Conservation (phyloP, 2,888 invertebrate genomes). For the Digitonthophagus gazella region DNA sequence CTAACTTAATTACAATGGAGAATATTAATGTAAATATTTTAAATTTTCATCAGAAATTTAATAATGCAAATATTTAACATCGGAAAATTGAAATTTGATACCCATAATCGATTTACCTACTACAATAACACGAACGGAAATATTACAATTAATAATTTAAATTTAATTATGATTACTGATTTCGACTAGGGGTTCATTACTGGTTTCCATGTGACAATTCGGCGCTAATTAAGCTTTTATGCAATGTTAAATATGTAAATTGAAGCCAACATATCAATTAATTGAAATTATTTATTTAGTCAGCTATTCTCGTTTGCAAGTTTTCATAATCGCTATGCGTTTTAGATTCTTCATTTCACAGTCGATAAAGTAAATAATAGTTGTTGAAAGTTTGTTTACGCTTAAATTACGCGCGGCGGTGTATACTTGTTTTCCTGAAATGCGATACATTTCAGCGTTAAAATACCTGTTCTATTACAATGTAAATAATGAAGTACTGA, state of each 20-base stretch:
- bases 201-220: background rate
- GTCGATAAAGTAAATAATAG: too few relatives aligned
- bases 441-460: background rate
- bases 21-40: background rate
- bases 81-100: background rate
- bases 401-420: too few relatives aligned
- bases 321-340: too few relatives aligned
- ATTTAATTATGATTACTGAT: background rate
- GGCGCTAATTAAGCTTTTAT: too few relatives aligned
- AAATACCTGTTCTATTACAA: background rate
- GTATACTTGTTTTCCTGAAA: too few relatives aligned
- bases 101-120: background rate
- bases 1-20: too few relatives aligned
- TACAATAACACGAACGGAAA: background rate
- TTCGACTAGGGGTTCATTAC: background rate
- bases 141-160: background rate
- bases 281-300: too few relatives aligned
- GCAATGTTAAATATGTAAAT: too few relatives aligned
- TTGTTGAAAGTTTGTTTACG: too few relatives aligned
- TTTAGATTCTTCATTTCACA: too few relatives aligned
- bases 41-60: background rate
- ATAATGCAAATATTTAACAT: background rate
- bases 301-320: too few relatives aligned
- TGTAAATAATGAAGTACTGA: background rate
- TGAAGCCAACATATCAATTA: too few relatives aligned